phyloP scores from a whole-genome alignment of 2,797 vertebrate genomes.

The Rhinophrynus dorsalis region DNA sequence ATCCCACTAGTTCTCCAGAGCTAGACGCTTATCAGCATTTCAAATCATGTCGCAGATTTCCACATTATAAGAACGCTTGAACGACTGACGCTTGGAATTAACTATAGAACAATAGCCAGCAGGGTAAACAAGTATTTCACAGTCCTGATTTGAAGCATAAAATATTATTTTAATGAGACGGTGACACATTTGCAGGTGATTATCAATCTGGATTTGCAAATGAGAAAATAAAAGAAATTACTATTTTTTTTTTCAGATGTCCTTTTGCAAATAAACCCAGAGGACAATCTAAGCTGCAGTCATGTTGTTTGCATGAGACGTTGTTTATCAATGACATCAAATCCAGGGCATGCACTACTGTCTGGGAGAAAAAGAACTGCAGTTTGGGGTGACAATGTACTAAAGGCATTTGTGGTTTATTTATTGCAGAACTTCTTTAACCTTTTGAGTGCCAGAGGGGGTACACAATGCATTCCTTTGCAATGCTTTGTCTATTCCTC shows the following conservation, averaged over 20 bases:
- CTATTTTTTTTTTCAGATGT: constrained; percentile 11
- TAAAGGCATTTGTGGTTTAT: neutral
- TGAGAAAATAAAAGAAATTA: constrained; percentile 37
- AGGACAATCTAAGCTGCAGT: neutral
- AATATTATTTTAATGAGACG: constrained; percentile 49
- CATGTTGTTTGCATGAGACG: neutral
- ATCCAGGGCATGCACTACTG: neutral
- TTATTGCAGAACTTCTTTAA: neutral
- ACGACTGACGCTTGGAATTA: constrained; percentile 31
- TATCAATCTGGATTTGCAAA: constrained; percentile 45
- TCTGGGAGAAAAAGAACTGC: neutral
- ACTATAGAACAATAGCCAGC: constrained; percentile 47
- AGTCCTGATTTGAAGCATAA: constrained; percentile 39
- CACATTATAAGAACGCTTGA: constrained; percentile 26
- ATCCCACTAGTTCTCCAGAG: constrained; percentile 21
- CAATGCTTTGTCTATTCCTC: too few relatives aligned
- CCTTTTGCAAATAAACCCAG: constrained; percentile 1
- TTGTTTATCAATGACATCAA: neutral
- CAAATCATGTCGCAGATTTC: constrained; percentile 36
- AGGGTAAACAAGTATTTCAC: constrained; percentile 49
- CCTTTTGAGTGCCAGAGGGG: too few relatives aligned
- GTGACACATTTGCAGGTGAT: constrained; percentile 46
- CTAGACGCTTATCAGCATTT: constrained; percentile 40
- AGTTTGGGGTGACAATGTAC: neutral
- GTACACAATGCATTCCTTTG: too few relatives aligned